A percentile compares a stretch with the other conserved stretches of the same genome.
Evolutionary conservation across 2,797 vertebrate genomes (phyloP).

Genomic region (Ctenosaura bakeri): DNA sequence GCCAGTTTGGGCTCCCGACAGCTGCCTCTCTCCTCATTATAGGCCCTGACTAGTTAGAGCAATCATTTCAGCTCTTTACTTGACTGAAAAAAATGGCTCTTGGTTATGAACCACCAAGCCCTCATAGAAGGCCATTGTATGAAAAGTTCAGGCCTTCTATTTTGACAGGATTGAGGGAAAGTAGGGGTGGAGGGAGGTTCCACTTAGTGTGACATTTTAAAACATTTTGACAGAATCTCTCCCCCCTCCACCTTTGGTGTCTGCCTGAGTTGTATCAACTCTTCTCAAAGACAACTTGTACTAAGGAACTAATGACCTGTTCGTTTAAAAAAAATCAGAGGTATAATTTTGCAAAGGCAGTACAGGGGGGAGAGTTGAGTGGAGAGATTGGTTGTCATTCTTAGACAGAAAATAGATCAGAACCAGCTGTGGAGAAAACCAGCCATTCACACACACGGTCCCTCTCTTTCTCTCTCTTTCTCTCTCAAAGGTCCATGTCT

Average conservation of each 20-base stretch:
- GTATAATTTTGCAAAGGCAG: constrained; percentile 7
- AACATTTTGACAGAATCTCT: constrained; percentile 42
- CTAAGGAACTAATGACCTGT: constrained; percentile 22
- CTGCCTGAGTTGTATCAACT: constrained; percentile 9
- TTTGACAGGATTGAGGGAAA: constrained; percentile 15
- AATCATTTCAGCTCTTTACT: constrained; percentile 60
- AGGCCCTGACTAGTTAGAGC: constrained; percentile 61
- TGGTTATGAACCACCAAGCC: constrained; percentile 38
- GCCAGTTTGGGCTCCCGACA: constrained; percentile 46
- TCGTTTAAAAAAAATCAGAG: background rate
- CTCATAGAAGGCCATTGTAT: constrained; percentile 42
- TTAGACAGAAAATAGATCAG: constrained; percentile 34
- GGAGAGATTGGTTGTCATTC: background rate
- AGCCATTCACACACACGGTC: background rate
- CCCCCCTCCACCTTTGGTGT: background rate
- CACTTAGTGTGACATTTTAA: constrained; percentile 46
- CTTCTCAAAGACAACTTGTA: constrained; percentile 36
- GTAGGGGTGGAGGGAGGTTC: background rate
- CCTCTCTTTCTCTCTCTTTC: background rate
- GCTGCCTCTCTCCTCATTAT: constrained; percentile 62
- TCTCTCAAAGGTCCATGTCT: background rate
- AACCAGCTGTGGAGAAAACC: constrained; percentile 29
- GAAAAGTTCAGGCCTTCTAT: constrained; percentile 27
- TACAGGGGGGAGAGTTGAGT: background rate
- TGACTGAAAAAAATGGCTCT: constrained; percentile 49